Percentiles rank a stretch among this genome's conserved stretches.
Conservation (phyloP, 2,888 invertebrate genomes). For the Smittia sp. region DNA sequence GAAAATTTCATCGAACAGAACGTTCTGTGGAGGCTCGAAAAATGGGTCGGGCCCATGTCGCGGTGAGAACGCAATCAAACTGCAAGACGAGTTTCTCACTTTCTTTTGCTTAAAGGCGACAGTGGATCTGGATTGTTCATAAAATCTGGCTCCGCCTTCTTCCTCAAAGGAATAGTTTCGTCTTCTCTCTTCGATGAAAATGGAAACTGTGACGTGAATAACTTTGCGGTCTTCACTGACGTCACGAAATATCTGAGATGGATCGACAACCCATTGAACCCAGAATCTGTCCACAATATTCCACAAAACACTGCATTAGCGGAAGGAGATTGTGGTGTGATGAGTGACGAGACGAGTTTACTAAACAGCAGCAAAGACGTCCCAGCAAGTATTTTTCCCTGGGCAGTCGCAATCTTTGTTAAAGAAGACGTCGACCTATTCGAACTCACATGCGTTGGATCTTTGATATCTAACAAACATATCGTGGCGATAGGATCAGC, state of each 20-base stretch:
- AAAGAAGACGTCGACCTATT: too few species aligned
- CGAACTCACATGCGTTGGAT: too few species aligned
- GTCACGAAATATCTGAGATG: background rate
- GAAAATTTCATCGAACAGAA: background rate
- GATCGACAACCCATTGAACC: background rate
- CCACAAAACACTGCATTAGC: too few species aligned
- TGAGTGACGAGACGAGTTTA: too few species aligned
- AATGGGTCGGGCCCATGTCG: background rate
- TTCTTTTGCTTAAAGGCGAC: background rate
- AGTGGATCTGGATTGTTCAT: background rate
- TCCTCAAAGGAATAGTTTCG: background rate
- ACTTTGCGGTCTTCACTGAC: background rate
- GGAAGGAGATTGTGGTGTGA: too few species aligned
- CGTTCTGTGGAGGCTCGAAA: background rate
- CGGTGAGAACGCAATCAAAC: too few species aligned
- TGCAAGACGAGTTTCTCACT: background rate
- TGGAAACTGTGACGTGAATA: background rate
- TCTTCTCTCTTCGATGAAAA: background rate
- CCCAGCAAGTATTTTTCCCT: too few species aligned
- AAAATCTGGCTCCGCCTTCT: background rate
- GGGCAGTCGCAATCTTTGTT: too few species aligned
- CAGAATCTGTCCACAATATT: too few species aligned
- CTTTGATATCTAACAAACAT: too few species aligned
- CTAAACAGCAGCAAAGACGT: too few species aligned
- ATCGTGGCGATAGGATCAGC: too few species aligned